Evolutionary conservation across 1,140 invertebrate species (phyloP).

Genomic region (Cardiocondyla obscurior): DNA sequence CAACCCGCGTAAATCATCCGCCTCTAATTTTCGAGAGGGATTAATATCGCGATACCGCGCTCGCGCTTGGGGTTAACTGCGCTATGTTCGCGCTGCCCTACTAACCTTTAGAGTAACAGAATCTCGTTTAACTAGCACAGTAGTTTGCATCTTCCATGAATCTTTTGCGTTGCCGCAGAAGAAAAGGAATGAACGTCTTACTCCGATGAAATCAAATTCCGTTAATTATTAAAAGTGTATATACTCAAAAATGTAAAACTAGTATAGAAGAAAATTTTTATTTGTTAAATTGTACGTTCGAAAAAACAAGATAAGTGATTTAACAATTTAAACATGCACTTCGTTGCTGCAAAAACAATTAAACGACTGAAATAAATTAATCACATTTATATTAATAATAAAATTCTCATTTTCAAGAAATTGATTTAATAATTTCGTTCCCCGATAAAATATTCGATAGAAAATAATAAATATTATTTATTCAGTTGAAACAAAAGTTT

Average conservation of each 20-base stretch:
- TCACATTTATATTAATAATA: not conserved
- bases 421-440: not conserved
- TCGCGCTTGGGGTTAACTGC: not conserved
- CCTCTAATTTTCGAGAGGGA: constrained; percentile 46
- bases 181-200: not conserved
- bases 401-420: not conserved
- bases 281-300: not conserved
- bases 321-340: not conserved
- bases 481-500: not conserved
- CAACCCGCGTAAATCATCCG: constrained; percentile 47
- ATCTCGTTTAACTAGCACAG: not conserved
- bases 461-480: constrained; percentile 11
- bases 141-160: not conserved
- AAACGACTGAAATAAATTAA: not conserved
- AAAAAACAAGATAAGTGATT: not conserved
- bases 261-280: too few relatives aligned
- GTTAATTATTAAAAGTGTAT: not conserved
- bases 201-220: not conserved
- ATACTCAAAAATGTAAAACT: not conserved
- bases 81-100: constrained; percentile 18
- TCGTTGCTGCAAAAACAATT: not conserved
- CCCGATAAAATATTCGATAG: not conserved
- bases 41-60: constrained; percentile 24
- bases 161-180: not conserved
- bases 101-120: not conserved